Conservation (phyloP, 2,797 vertebrate genomes). For the Argentina silus region DNA sequence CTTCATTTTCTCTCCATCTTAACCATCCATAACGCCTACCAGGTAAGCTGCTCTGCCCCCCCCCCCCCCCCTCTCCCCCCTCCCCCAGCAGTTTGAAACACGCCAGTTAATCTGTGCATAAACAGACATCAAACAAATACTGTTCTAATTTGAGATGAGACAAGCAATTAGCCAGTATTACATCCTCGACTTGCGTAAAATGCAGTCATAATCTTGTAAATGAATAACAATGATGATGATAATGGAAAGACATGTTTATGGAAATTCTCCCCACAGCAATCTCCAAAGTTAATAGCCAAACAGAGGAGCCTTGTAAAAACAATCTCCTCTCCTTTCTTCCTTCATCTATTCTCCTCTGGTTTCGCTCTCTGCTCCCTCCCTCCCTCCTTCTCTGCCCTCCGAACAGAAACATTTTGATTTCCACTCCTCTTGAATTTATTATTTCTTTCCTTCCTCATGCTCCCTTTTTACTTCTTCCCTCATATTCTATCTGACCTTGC, state of each 20-base stretch:
- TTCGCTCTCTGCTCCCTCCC: background rate
- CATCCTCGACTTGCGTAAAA: conserved; percentile 58
- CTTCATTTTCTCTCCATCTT: conserved; percentile 32
- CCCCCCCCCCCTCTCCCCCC: background rate
- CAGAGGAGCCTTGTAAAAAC: conserved; percentile 53
- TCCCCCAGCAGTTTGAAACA: conserved; percentile 14
- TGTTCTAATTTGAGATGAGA: conserved; percentile 68
- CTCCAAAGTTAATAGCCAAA: conserved; percentile 61
- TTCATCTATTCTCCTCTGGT: conserved; percentile 10
- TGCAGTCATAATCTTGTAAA: conserved; percentile 71
- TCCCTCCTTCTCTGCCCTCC: conserved; percentile 1
- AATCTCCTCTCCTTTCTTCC: conserved; percentile 24
- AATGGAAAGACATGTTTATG: conserved; percentile 71
- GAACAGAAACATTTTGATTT: too few relatives aligned
- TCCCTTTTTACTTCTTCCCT: background rate
- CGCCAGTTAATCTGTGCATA: conserved; percentile 39
- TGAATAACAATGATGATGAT: conserved; percentile 71
- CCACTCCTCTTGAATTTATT: conserved; percentile 4
- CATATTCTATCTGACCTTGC: background rate
- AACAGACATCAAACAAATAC: conserved; percentile 60
- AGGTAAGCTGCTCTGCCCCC: conserved; percentile 13
- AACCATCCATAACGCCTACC: conserved; percentile 32
- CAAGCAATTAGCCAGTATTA: conserved; percentile 71
- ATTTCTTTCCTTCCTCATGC: background rate
- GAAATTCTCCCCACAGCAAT: conserved; percentile 64